Conservation (phyloP, 2,888 invertebrate genomes). For the Rhopalosiphum nymphaeae region DNA sequence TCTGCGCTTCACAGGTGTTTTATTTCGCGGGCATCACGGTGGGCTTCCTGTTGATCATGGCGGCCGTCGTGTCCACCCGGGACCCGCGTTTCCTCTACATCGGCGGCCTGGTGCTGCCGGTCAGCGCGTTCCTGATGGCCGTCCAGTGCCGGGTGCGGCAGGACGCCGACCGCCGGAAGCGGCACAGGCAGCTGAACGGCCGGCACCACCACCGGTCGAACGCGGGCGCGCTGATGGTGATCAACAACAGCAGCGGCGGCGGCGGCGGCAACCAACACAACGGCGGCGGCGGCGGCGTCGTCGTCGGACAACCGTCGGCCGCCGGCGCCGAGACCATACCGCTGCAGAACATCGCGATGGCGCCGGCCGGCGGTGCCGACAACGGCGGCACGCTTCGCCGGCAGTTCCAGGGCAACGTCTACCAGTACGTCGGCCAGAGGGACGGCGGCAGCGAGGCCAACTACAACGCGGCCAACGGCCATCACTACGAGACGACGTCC, state of each 20-base stretch:
- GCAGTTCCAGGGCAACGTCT: conserved; percentile 54
- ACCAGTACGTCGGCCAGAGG: conserved; percentile 59
- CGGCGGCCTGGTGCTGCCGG: conserved; percentile 76
- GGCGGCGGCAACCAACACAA: not conserved
- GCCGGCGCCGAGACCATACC: conserved; percentile 26
- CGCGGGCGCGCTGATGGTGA: conserved; percentile 21
- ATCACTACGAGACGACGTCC: conserved; percentile 53
- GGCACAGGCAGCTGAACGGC: conserved; percentile 73
- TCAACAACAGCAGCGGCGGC: not conserved
- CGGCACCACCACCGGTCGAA: conserved; percentile 68
- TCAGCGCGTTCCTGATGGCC: conserved; percentile 76
- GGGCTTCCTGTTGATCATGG: conserved; percentile 77
- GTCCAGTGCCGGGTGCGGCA: conserved; percentile 77
- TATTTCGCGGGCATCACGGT: conserved; percentile 78
- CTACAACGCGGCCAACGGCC: conserved; percentile 31
- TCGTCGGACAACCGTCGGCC: not conserved
- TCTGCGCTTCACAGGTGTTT: conserved; percentile 72
- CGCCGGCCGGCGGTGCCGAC: conserved; percentile 25
- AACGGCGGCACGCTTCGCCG: conserved; percentile 27
- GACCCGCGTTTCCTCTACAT: conserved; percentile 78
- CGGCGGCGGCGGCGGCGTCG: not conserved
- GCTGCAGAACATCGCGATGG: conserved; percentile 48
- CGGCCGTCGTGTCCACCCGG: conserved; percentile 77
- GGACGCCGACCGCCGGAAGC: conserved; percentile 70
- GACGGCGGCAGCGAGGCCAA: conserved; percentile 24